Percentiles rank a stretch among this genome's conserved stretches.
Conservation (phyloP, 2,888 invertebrate genomes). For the Clunio marinus region DNA sequence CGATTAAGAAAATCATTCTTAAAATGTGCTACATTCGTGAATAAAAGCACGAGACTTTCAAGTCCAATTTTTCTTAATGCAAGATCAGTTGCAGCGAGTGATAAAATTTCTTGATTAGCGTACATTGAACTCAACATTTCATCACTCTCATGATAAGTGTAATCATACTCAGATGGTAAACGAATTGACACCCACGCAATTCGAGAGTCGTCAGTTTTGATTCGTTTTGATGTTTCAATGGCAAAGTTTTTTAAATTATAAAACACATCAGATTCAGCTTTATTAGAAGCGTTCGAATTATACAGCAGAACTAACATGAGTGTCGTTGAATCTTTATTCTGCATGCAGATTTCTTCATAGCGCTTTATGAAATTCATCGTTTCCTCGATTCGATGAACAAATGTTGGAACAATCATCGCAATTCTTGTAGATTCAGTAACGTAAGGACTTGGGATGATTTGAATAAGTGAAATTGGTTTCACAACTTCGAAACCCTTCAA, state of each 20-base stretch:
- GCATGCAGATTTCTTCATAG: constrained; percentile 68
- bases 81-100: constrained; percentile 60
- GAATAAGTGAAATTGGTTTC: constrained; percentile 80
- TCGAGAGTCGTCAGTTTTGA: constrained; percentile 63
- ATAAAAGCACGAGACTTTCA: constrained; percentile 68
- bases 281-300: constrained; percentile 59
- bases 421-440: constrained; percentile 89
- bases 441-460: constrained; percentile 88
- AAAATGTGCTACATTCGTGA: constrained; percentile 64
- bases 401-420: constrained; percentile 68
- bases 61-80: constrained; percentile 65
- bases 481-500: constrained; percentile 66
- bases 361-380: constrained; percentile 65
- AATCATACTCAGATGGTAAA: constrained; percentile 51
- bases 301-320: constrained; percentile 71
- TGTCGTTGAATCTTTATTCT: constrained; percentile 73
- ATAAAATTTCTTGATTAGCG: constrained; percentile 49
- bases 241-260: constrained; percentile 61
- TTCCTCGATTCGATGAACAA: constrained; percentile 55
- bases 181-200: constrained; percentile 68
- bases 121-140: constrained; percentile 49
- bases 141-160: constrained; percentile 41
- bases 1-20: constrained; percentile 85
- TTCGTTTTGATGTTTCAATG: constrained; percentile 60
- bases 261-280: constrained; percentile 60